Evolutionary conservation across 2,113 vertebrate genomes (phyloP).

Genomic region (Ochotona princeps): DNA sequence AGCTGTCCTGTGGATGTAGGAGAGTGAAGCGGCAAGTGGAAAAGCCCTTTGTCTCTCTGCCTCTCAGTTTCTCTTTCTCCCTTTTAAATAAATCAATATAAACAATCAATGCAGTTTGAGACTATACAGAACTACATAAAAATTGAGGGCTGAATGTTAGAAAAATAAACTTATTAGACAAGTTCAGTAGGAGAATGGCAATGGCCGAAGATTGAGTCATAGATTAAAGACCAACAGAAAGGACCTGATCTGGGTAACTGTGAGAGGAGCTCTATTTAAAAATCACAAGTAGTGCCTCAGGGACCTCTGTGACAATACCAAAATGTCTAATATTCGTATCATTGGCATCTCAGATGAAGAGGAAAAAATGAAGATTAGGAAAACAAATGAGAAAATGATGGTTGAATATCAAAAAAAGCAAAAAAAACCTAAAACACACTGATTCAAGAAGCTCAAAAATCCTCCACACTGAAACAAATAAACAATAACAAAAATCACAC

Average conservation of each 20-base stretch:
- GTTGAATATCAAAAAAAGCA: not conserved
- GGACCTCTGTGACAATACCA: not conserved
- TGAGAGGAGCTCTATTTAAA: not conserved
- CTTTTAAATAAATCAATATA: too few relatives aligned
- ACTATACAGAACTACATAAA: not conserved
- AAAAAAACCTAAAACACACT: not conserved
- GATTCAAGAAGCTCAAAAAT: not conserved
- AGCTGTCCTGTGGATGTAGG: too few relatives aligned
- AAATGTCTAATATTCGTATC: not conserved
- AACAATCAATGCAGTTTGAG: not conserved
- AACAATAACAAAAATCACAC: not conserved
- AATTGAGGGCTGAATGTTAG: constrained; percentile 1
- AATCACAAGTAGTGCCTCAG: not conserved
- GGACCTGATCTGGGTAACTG: not conserved
- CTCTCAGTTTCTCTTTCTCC: too few relatives aligned
- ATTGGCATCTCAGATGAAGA: not conserved
- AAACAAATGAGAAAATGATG: not conserved
- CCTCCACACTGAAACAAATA: not conserved
- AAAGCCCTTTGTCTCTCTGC: too few relatives aligned
- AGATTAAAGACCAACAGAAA: not conserved
- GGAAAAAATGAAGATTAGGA: not conserved
- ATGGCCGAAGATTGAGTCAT: not conserved
- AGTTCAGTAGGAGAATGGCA: not conserved
- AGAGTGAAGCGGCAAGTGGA: too few relatives aligned
- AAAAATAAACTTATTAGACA: constrained; percentile 19